Evolutionary conservation across 1,140 invertebrate species (phyloP), one percentile per base, ranked within the genome.

Genomic region (Mylabris phalerata): DNA sequence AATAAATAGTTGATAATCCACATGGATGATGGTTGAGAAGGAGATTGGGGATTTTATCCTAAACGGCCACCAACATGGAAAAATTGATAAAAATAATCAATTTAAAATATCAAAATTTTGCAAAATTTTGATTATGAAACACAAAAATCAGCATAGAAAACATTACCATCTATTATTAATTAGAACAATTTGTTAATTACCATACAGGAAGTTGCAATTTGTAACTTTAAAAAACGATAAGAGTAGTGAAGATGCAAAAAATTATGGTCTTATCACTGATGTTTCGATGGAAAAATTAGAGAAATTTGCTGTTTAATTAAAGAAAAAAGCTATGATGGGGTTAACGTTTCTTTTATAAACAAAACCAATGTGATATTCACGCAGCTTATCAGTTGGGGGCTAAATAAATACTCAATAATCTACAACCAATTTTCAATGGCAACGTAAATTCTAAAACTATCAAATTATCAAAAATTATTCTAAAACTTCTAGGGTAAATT

Each of bases 341-440:
- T 2, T 19, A 19, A 96, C 79, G 84, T 57, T 95, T 95, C 71
- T 92, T 91, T 69, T 90, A 95, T 67, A 77, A 88, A 61, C 95
- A 98, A 77, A 74, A 90, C 7, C 80, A 85, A 50, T 70, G 89
- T 51, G 79, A 84, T 64, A 74, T 87, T 19, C 73, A 79, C 44
- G 79, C 85, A 9, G 95, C 95, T 10, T 95, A 95, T 72, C 71
- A 73, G 25, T 62, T 79, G 38, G 84, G 82, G 4, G 77, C 78
- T 54, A 74, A 81, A 43, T 75, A 86, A 40, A 97, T 98, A n/a
- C n/a, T n/a, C n/a, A 13, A 13, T 19, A 19, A 19, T 19, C 19
- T 19, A 77, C 48, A 90, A 93, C 65, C 82, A 78, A 57, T 98
- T 98, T 78, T 93, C 93, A 13, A 96, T 94, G 44, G 95, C 96